Evolutionary conservation across 2,113 vertebrate species (phyloP).

Genomic region (Xenopus borealis): DNA sequence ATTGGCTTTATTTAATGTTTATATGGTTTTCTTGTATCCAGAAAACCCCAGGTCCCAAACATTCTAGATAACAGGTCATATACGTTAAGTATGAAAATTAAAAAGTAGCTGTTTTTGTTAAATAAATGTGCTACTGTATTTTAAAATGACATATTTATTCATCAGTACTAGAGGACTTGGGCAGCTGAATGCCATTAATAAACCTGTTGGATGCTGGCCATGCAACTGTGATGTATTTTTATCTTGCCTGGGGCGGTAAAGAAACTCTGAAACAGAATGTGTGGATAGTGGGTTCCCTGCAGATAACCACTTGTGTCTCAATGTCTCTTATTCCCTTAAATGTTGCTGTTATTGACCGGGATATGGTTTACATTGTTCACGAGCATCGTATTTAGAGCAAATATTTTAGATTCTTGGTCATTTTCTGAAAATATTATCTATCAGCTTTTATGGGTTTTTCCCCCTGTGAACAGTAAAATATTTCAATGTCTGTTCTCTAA

Average conservation of each 20-base stretch:
- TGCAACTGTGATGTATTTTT: neutral
- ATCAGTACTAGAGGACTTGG: too few relatives aligned
- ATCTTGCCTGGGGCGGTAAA: neutral
- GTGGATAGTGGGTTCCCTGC: neutral
- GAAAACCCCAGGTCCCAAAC: too few relatives aligned
- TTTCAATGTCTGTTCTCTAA: too few relatives aligned
- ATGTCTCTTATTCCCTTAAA: neutral
- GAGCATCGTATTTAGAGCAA: neutral
- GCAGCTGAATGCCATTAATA: neutral
- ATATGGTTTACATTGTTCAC: neutral
- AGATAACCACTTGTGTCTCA: neutral
- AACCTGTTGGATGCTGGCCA: neutral
- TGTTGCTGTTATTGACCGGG: neutral
- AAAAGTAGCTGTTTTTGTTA: too few relatives aligned
- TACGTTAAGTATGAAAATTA: too few relatives aligned
- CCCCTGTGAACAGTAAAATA: too few relatives aligned
- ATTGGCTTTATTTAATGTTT: too few relatives aligned
- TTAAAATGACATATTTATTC: too few relatives aligned
- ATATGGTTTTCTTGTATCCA: too few relatives aligned
- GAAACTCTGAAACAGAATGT: neutral
- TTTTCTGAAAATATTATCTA: too few relatives aligned
- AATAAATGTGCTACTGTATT: neutral
- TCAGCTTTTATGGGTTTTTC: too few relatives aligned
- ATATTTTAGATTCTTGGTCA: neutral
- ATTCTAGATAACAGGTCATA: too few relatives aligned